These are phyloP conservation scores for Helicolenus hilgendorfi DNA, from an alignment of 2,797 vertebrate genomes.

Conservation along the genomic window DNA sequence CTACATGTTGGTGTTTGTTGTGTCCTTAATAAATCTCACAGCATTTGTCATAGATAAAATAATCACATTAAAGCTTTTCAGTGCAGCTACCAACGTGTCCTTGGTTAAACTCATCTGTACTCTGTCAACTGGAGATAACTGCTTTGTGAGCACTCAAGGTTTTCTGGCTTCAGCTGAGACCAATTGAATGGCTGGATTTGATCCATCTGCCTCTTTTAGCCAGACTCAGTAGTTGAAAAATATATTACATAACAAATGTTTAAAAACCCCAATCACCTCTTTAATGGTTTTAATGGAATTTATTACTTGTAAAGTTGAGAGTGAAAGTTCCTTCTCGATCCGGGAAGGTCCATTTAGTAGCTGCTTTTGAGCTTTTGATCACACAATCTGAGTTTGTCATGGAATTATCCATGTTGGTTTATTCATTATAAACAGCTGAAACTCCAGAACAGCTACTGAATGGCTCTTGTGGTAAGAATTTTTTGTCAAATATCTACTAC, in stretches of 20 bases:
- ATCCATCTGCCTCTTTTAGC: not conserved
- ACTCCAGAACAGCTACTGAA: not conserved
- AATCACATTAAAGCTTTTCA: not conserved
- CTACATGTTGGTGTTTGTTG: not conserved
- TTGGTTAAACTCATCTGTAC: not conserved
- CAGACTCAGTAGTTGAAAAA: conserved; percentile 61
- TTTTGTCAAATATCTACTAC: not conserved
- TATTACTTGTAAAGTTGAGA: not conserved
- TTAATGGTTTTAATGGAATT: not conserved
- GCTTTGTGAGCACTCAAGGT: conserved; percentile 89
- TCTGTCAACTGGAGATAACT: conserved; percentile 73
- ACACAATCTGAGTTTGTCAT: not conserved
- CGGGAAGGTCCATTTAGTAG: not conserved
- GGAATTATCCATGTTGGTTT: not conserved
- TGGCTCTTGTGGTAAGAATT: not conserved
- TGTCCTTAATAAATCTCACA: not conserved
- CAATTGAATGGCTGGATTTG: not conserved
- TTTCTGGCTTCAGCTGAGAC: not conserved
- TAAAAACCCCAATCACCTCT: not conserved
- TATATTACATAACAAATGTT: not conserved
- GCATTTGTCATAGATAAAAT: not conserved
- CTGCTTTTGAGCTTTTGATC: not conserved
- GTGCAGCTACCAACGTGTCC: not conserved
- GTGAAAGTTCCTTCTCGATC: not conserved
- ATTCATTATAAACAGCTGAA: not conserved